Evolutionary conservation across 2,113 vertebrate genomes (phyloP), one percentile per base, ranked within the genome.

Genomic region (Cepphus grylle): DNA sequence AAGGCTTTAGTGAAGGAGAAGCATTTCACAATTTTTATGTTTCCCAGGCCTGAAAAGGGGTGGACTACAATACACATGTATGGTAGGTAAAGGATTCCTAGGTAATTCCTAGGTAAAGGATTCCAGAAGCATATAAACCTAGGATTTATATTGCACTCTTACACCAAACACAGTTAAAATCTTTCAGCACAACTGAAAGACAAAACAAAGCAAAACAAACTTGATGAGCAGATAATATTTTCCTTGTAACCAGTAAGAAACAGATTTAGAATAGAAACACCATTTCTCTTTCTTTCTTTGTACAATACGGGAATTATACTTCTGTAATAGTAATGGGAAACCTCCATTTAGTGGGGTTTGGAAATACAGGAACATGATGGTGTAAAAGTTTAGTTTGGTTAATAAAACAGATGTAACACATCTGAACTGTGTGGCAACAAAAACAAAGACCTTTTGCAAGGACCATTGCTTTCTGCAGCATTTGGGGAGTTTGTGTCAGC

Each of bases 381-480:
- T 47, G n/a, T 67, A 66, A 88, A 88, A 27, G 34, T 62, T 62
- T 58, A 53, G 38, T 40, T 42, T 36, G 22, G 36, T 55, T 70
- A 81, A 66, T 55, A 59, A 78, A 86, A n/a, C n/a, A 86, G 69
- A 66, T 62, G 43, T 80, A 90, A 20, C 25, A 8, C 1, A 1
- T 12, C 63, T 63, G 80, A 90, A 47, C 67, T 12, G 7, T 5
- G 49, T 59, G 82, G 47, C 76, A 77, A 2, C 4, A 22, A 47
- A 43, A 63, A 81, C 72, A 77, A 84, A 88, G 88, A 77, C 88
- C 81, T 92, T 80, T 36, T 34, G 15, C 79, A 84, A 91, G 86
- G 65, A 43, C 88, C 72, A 21, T 4, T 70, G 67, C 43, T 80
- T 94, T 62, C 62, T 61, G 81, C 71, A 82, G 81, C 62, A 66